Conservation (phyloP, 1,140 invertebrate genomes). For the Drosophila dunni region DNA sequence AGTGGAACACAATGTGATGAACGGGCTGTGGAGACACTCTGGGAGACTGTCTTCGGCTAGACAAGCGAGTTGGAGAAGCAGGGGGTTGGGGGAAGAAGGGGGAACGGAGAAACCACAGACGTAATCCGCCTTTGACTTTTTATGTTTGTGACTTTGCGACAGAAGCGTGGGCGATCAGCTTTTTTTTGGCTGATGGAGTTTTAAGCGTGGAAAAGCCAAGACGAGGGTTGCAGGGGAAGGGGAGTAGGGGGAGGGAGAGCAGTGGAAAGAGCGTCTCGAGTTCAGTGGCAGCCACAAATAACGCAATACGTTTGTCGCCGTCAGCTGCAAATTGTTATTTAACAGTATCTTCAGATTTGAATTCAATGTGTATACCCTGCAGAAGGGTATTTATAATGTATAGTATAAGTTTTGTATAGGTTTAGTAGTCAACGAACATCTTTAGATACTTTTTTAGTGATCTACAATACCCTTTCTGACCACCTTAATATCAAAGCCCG, state of each 20-base stretch:
- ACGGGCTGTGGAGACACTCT: background rate
- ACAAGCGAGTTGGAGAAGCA: background rate
- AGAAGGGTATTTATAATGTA: no score
- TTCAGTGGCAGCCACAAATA: conserved; percentile 63
- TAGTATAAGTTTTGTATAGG: no score
- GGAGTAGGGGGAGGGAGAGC: background rate
- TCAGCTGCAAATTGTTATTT: conserved; percentile 77
- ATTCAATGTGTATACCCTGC: no score
- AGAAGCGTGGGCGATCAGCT: conserved; percentile 28
- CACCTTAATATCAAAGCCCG: no score
- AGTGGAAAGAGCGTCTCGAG: conserved; percentile 2
- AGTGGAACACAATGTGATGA: conserved; percentile 54
- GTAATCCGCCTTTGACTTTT: conserved; percentile 30
- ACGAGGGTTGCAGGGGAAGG: background rate
- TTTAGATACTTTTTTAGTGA: no score
- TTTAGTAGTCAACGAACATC: no score
- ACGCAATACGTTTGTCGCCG: conserved; percentile 45
- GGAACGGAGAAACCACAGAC: background rate
- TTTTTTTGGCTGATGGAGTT: conserved; percentile 23
- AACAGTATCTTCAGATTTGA: conserved; percentile 63
- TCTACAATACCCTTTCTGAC: no score
- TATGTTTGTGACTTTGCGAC: background rate
- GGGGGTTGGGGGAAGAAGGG: background rate
- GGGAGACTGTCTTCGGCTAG: conserved; percentile 1
- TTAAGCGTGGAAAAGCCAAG: background rate